Evolutionary conservation across 2,888 invertebrate species (phyloP).

Genomic region (Phalera bucephala): DNA sequence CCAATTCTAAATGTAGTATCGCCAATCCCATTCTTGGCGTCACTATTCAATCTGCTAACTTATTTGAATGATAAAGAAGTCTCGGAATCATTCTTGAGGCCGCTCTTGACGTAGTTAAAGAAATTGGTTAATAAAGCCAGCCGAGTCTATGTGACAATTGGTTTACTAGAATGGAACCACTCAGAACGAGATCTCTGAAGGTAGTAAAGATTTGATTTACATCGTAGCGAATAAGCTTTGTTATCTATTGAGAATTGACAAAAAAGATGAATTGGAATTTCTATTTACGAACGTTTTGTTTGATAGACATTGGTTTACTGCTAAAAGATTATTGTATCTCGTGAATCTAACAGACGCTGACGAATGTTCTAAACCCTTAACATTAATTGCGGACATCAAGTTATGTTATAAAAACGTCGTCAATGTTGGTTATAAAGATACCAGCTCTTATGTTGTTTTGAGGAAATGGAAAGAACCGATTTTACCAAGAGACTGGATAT

Average conservation of each 20-base stretch:
- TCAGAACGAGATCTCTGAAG: slow-evolving; percentile 56
- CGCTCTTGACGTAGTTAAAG: slow-evolving; percentile 63
- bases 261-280: slow-evolving; percentile 80
- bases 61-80: slow-evolving; percentile 54
- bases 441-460: slow-evolving; percentile 63
- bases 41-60: slow-evolving; percentile 59
- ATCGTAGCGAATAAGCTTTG: slow-evolving; percentile 84
- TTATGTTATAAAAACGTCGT: slow-evolving; percentile 68
- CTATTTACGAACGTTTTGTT: slow-evolving; percentile 84
- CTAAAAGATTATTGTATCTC: slow-evolving; percentile 79
- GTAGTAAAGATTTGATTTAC: slow-evolving; percentile 77
- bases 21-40: slow-evolving; percentile 66
- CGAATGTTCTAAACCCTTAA: slow-evolving; percentile 61
- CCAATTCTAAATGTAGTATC: slow-evolving; percentile 62
- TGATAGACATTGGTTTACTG: slow-evolving; percentile 82
- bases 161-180: slow-evolving; percentile 85
- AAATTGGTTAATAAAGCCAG: slow-evolving; percentile 50
- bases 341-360: slow-evolving; percentile 75
- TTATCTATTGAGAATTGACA: slow-evolving; percentile 83
- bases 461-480: slow-evolving; percentile 84
- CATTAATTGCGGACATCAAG: slow-evolving; percentile 63
- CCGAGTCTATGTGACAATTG: slow-evolving; percentile 79
- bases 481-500: slow-evolving; percentile 91
- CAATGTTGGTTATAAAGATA: slow-evolving; percentile 52
- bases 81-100: slow-evolving; percentile 61